Percentiles rank a stretch among this genome's conserved stretches.
These are phyloP conservation scores for Orthonychiurus folsomi DNA, from an alignment of 2,888 invertebrate species.

Conservation along the genomic window DNA sequence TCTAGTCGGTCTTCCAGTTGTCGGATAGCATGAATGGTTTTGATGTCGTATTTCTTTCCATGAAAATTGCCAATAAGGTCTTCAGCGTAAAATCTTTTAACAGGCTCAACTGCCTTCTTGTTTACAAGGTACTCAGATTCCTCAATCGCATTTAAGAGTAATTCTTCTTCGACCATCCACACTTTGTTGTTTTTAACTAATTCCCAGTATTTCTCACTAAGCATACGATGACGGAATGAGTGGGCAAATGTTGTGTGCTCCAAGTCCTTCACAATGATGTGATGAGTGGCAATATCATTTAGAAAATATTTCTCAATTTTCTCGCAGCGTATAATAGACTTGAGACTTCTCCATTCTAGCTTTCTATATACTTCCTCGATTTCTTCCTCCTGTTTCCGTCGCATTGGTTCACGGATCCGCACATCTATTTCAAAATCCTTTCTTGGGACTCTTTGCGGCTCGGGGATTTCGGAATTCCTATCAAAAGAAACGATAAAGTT, in stretches of 20 bases:
- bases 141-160: constrained; percentile 13
- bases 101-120: neutral
- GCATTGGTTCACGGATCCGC: constrained; percentile 56
- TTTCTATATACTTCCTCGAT: constrained; percentile 57
- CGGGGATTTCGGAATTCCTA: constrained; percentile 54
- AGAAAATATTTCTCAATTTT: constrained; percentile 61
- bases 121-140: neutral
- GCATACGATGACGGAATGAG: constrained; percentile 56
- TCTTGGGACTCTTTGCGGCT: constrained; percentile 52
- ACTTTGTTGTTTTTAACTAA: constrained; percentile 53
- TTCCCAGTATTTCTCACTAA: constrained; percentile 52
- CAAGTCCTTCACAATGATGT: constrained; percentile 54
- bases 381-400: constrained; percentile 53
- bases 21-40: constrained; percentile 47
- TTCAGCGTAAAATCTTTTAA: constrained; percentile 28
- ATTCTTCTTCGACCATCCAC: constrained; percentile 49
- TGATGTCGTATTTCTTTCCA: constrained; percentile 42
- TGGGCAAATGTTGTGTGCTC: constrained; percentile 45
- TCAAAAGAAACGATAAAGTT: too few species aligned
- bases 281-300: constrained; percentile 56
- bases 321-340: constrained; percentile 54
- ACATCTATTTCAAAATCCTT: constrained; percentile 59
- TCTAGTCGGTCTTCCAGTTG: constrained; percentile 50
- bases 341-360: constrained; percentile 61
- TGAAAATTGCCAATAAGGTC: constrained; percentile 42